phyloP scores from a whole-genome alignment of 2,888 invertebrate genomes.

The Acrobasis repandana region DNA sequence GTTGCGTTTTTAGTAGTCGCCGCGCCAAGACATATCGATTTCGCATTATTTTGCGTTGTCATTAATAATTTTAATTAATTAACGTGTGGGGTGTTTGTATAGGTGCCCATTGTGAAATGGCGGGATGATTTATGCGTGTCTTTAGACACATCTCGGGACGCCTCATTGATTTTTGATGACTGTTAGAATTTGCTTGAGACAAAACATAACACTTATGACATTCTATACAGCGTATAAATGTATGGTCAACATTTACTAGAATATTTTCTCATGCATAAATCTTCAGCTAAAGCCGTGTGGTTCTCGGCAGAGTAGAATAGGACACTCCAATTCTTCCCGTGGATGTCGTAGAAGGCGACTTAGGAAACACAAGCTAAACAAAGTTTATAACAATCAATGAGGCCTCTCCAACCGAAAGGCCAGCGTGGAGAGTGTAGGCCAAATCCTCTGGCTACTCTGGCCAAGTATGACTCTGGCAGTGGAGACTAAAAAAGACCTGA shows the following conservation, averaged over 20 bases:
- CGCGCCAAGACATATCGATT: slow-evolving; percentile 62
- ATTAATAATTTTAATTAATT: slow-evolving; percentile 81
- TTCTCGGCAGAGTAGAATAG: too few species aligned
- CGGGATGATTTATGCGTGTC: slow-evolving; percentile 72
- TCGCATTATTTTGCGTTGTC: slow-evolving; percentile 71
- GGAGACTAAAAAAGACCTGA: too few species aligned
- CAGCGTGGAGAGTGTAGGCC: too few species aligned
- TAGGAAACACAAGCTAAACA: too few species aligned
- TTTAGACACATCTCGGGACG: slow-evolving; percentile 48
- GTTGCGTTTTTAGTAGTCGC: slow-evolving; percentile 31
- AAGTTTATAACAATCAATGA: too few species aligned
- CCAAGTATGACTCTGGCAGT: too few species aligned
- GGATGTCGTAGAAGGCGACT: too few species aligned
- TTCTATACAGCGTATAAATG: neutral
- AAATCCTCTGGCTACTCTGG: too few species aligned
- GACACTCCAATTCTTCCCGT: too few species aligned
- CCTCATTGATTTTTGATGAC: slow-evolving; percentile 76
- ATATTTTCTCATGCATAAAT: too few species aligned
- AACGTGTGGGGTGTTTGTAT: slow-evolving; percentile 52
- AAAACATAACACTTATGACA: neutral
- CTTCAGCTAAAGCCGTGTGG: too few species aligned
- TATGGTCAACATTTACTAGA: neutral
- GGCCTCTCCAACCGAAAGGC: too few species aligned
- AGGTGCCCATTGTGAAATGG: slow-evolving; percentile 59
- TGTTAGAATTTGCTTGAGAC: slow-evolving; percentile 40